These are phyloP conservation scores for Elachura formosa DNA, from an alignment of 2,113 vertebrate species.

Conservation along the genomic window DNA sequence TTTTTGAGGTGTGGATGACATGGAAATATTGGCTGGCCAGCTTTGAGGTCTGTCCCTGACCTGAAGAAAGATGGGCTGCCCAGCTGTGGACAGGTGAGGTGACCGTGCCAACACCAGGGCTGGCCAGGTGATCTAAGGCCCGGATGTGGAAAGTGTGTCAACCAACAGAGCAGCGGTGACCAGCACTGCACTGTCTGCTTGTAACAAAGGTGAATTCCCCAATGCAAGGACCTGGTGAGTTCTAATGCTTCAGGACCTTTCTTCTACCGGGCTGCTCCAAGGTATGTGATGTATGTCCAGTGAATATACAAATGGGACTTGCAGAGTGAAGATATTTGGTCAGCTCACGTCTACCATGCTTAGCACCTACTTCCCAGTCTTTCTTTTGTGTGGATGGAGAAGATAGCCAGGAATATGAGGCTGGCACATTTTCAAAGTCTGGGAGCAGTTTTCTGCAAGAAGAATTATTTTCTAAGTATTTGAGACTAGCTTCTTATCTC, in stretches of 20 bases:
- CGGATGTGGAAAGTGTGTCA: not conserved
- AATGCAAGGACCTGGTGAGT: not conserved
- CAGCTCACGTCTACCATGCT: not conserved
- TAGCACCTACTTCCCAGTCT: not conserved
- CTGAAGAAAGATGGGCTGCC: not conserved
- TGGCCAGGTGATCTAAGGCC: not conserved
- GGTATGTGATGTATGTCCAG: not conserved
- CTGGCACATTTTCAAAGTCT: not conserved
- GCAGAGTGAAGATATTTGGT: not conserved
- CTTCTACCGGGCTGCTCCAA: not conserved
- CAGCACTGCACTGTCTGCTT: not conserved
- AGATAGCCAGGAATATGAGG: not conserved
- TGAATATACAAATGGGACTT: not conserved
- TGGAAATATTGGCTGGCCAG: not conserved
- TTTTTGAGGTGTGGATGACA: not conserved
- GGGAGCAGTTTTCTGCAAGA: not conserved
- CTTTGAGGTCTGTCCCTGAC: not conserved
- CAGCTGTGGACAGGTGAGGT: not conserved
- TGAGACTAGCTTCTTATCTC: not conserved
- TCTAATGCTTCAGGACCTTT: not conserved
- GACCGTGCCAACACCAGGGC: no score
- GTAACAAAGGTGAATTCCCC: not conserved
- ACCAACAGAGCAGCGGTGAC: not conserved
- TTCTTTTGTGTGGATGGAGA: not conserved
- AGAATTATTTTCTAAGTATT: not conserved